Base-by-base conservation (phyloP, 92 coral and sea anemone genomes). In the Porites lobata region DNA sequence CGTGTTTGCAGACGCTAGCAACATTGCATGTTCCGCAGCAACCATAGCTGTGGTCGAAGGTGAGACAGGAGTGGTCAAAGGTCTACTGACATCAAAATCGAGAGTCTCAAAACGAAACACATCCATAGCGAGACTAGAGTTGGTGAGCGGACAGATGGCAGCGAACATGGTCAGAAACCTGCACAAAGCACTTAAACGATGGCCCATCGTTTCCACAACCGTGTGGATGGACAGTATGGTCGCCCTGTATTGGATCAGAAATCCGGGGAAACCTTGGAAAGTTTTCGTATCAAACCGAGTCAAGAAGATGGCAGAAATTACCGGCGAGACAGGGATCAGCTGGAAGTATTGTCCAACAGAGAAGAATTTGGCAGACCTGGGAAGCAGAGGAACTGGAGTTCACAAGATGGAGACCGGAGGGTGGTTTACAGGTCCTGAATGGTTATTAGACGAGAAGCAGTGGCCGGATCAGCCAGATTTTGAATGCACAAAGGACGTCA, bases 1-100 rank as follows among this genome's bases (percentile, higher is more conserved):
- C 62, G 72, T 87, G 69, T 91, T 93, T 72, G 94, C 94, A 38
- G 96, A 91, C 62, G 93, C 96, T 26, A 94, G 96, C 75, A 91
- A 85, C 21, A 20, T 85, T 14, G 92, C 94, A 26, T 93, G 92
- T 65, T 93, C 87, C 9, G 77, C 96, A 6, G 94, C 80, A 11
- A 68, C 94, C 51, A 87, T 94, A 7, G 92, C 94, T 9, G 93
- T 91, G 6, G 73, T 91, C 9, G 91, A 94, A 87, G 77, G 72
- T 12, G 57, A 62, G 13, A 65, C 91, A 21, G 91, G 91, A 76
- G 78, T 82, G 21, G 85, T 82, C 8, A 86, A 91, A 66, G 93
- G 96, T 22, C 65, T 91, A 20, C 79, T 94, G 70, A 92, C 94
- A 13, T 94, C 92, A 19, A 94, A 94, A 52, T 91, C 94, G 1